Percentiles rank a stretch among this genome's conserved stretches.
Evolutionary conservation across 2,888 invertebrate genomes (phyloP).

Genomic region (Ectemnius lituratus): DNA sequence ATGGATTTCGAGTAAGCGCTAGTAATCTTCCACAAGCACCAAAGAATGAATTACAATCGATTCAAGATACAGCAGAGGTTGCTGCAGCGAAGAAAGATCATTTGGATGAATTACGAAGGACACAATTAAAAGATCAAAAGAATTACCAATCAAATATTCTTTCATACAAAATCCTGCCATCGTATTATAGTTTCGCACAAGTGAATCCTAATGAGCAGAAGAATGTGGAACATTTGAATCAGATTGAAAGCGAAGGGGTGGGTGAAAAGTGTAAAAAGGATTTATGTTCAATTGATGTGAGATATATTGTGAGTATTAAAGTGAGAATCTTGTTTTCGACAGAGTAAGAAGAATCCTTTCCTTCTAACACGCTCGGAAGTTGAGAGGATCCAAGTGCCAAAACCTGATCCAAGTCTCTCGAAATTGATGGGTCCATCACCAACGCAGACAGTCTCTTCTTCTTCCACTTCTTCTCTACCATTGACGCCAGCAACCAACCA

Average conservation of each 20-base stretch:
- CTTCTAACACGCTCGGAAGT: slow-evolving; percentile 63
- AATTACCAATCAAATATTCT: slow-evolving; percentile 49
- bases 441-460: neutral
- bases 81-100: slow-evolving; percentile 77
- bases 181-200: slow-evolving; percentile 48
- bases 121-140: slow-evolving; percentile 33
- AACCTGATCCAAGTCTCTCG: slow-evolving; percentile 56
- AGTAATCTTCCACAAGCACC: slow-evolving; percentile 79
- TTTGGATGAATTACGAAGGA: slow-evolving; percentile 64
- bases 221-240: neutral
- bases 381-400: slow-evolving; percentile 62
- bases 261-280: neutral
- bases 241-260: neutral
- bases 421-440: slow-evolving; percentile 18
- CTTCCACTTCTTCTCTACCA: slow-evolving; percentile 8
- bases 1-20: slow-evolving; percentile 83
- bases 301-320: neutral
- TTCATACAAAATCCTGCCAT: slow-evolving; percentile 56
- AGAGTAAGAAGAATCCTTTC: slow-evolving; percentile 62
- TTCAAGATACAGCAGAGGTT: slow-evolving; percentile 79
- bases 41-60: slow-evolving; percentile 63
- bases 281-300: neutral
- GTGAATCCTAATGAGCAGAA: slow-evolving; percentile 26
- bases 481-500: slow-evolving; percentile 6
- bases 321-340: slow-evolving; percentile 15